Percentiles rank a stretch among this genome's conserved stretches.
Evolutionary conservation across 2,888 invertebrate genomes (phyloP).

Genomic region (Tuberolachnus salignus): DNA sequence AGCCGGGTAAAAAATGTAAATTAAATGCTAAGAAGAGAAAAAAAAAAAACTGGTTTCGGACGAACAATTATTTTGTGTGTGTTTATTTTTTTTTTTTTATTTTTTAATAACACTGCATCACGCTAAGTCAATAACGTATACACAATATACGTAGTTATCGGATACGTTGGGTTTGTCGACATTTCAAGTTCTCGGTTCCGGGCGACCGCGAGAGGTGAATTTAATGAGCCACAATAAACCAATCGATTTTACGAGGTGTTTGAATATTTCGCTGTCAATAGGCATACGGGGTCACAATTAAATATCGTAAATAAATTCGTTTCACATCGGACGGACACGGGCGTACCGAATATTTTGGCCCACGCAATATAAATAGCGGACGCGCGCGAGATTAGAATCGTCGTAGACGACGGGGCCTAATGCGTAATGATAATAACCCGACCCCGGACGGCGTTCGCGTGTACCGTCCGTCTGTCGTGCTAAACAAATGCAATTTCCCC

Average conservation of each 20-base stretch:
- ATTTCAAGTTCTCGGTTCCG: not conserved
- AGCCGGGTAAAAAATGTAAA: too few species aligned
- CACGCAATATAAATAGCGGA: not conserved
- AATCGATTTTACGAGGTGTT: slow-evolving; percentile 3
- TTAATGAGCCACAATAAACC: not conserved
- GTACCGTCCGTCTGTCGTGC: too few species aligned
- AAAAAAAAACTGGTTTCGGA: too few species aligned
- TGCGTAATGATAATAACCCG: not conserved
- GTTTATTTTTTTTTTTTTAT: too few species aligned
- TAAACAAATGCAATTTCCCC: not conserved
- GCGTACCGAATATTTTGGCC: slow-evolving; percentile 1
- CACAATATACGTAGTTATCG: not conserved
- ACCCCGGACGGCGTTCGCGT: too few species aligned
- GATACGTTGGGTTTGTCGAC: not conserved
- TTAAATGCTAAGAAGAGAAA: too few species aligned
- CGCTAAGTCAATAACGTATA: too few species aligned
- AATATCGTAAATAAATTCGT: not conserved
- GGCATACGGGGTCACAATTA: not conserved
- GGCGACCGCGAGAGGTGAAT: not conserved
- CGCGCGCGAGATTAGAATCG: slow-evolving; percentile 2
- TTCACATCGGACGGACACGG: not conserved
- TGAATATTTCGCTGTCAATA: not conserved
- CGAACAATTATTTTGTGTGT: too few species aligned
- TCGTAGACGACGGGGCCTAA: too few species aligned
- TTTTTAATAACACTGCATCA: too few species aligned